Base-by-base conservation (phyloP, 2,113 vertebrate species). In the Pelodiscus sinensis region DNA sequence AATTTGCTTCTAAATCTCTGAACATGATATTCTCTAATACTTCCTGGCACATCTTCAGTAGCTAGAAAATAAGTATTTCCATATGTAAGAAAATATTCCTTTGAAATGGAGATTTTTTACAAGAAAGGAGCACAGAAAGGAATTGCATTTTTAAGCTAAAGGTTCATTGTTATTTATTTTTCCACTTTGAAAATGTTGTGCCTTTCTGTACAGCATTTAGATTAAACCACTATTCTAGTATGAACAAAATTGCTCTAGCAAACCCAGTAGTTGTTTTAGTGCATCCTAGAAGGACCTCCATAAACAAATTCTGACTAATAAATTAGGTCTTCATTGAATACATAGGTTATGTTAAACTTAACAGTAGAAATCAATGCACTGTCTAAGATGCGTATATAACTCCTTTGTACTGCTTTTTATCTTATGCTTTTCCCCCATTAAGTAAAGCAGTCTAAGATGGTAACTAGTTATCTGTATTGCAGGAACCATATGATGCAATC, bases 31-130 rank as follows among this genome's bases (percentile, higher is more conserved):
- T 95, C 91, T 93, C 83, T 95, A 96, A 95, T 94, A 96, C 94
- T 90, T 96, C 94, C 94, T 89, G 92, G 94, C 92, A 93, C 88
- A 92, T 93, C 96, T 88, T 93, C 87, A 85, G 95, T 85, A 94
- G 89, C 94, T 87, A 86, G 95, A 88, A 95, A 96, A 96, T 96
- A 97, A 96, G 94, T 95, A 96, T 95, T 95, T 97, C 96, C 96
- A 97, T 84, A 65, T 86, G 94, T 94, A 96, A 97, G 96, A 93
- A 94, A 94, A 95, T 75, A 86, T 86, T 92, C 95, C 95, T 97
- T 97, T 94, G 97, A 96, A 97, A 97, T 88, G 96, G 86, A 95
- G 94, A 96, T 94, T 86, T 91, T 90, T 60, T 93, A 93, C 85
- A 60, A 92, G 94, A 92, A 94, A 95, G 90, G 94, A 96, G 92